These are phyloP conservation scores for Eubasilissa regina DNA, from an alignment of 1,140 invertebrate species.

Conservation along the genomic window DNA sequence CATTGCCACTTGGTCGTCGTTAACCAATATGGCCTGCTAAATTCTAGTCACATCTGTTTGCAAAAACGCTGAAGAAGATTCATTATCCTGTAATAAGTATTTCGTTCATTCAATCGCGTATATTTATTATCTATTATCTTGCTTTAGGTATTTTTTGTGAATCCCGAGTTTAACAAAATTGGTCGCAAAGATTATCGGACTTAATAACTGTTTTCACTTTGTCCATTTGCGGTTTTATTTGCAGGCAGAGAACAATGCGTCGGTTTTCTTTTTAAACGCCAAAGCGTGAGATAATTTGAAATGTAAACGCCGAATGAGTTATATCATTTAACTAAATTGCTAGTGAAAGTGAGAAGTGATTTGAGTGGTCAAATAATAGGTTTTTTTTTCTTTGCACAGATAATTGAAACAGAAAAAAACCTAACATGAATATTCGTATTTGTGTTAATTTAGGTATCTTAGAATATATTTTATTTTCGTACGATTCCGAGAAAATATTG, in stretches of 20 bases:
- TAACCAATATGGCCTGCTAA: too few relatives aligned
- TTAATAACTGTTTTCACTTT: conserved; percentile 34
- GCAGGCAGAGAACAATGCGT: conserved; percentile 14
- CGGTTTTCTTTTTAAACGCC: conserved; percentile 38
- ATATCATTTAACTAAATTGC: conserved; percentile 36
- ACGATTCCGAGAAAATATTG: too few relatives aligned
- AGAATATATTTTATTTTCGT: too few relatives aligned
- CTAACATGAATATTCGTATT: too few relatives aligned
- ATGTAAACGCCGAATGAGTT: conserved; percentile 16
- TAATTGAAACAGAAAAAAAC: too few relatives aligned
- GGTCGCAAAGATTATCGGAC: conserved; percentile 18
- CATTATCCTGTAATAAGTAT: background rate
- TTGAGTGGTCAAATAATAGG: conserved; percentile 20
- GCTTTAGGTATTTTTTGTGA: background rate
- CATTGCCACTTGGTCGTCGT: too few relatives aligned
- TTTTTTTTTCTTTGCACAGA: conserved; percentile 1
- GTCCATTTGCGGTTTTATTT: conserved; percentile 11
- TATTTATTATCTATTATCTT: background rate
- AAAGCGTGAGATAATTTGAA: conserved; percentile 40
- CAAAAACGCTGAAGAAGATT: too few relatives aligned
- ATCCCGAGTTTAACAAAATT: background rate
- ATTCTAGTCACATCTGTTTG: too few relatives aligned
- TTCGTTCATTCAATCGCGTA: too few relatives aligned
- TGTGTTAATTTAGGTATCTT: too few relatives aligned
- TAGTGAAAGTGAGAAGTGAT: conserved; percentile 29